Percentiles rank a stretch among this genome's conserved stretches.
Evolutionary conservation across 2,113 vertebrate species (phyloP).

Genomic region (Nothobranchius kuhntae): DNA sequence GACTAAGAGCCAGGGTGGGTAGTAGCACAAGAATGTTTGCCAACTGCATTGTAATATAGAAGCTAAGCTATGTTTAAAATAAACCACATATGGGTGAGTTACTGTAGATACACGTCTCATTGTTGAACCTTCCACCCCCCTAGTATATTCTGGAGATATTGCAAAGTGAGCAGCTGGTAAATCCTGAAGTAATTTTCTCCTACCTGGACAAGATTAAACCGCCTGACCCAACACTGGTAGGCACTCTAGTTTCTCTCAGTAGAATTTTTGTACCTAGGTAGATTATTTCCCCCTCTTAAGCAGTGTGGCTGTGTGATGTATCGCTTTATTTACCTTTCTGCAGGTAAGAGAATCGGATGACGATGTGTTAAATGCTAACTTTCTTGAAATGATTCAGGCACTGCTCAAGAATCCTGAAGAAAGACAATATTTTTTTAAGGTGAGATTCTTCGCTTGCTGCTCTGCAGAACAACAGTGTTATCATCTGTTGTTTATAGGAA

Average conservation of each 20-base stretch:
- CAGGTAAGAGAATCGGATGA: constrained; percentile 49
- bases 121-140: background rate
- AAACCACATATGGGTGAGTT: background rate
- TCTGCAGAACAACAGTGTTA: no score
- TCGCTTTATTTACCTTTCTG: background rate
- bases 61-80: background rate
- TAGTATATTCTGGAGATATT: constrained; percentile 76
- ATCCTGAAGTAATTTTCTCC: constrained; percentile 45
- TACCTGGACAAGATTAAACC: constrained; percentile 59
- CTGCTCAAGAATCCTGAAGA: constrained; percentile 65
- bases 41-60: no score
- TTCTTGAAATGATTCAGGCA: constrained; percentile 61
- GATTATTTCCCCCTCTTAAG: background rate
- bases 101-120: no score
- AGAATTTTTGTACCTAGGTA: background rate
- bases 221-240: constrained; percentile 9
- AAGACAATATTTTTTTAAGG: constrained; percentile 64
- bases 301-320: no score
- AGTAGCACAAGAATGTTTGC: background rate
- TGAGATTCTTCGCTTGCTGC: constrained; percentile 21
- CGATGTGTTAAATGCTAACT: constrained; percentile 32
- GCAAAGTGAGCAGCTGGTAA: constrained; percentile 31
- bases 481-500: no score
- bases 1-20: constrained; percentile 80
- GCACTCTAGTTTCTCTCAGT: background rate